Base-by-base conservation (phyloP, 2,888 invertebrate genomes). In the Diabrotica balteata region DNA sequence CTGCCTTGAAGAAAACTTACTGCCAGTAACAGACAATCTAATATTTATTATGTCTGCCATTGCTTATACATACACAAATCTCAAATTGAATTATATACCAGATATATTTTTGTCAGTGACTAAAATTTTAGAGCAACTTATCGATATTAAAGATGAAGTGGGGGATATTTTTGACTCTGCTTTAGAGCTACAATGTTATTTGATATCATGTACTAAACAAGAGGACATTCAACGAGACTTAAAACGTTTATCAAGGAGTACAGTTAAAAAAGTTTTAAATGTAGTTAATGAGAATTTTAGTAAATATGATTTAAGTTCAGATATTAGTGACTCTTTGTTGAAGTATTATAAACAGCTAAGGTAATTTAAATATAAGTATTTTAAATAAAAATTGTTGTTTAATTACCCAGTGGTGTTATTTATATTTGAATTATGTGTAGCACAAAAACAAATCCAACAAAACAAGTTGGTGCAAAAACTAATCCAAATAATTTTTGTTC, bases 141-240 rank as follows among this genome's bases (percentile, higher is more conserved):
- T 72, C 52, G 69, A 72, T 9, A 68, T 70, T 46, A 70, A 70
- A 68, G 71, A 71, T 17, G 76, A 78, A 22, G 68, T 75, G 58
- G n/a, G 49, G 8, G 75, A 76, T 58, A 69, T 75, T 62, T 76
- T 73, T 58, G 74, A 76, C 7, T 60, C 74, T 59, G 66, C 68
- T 52, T 54, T 77, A 55, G 80, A 81, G 71, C 65, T 82, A n/a
- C 67, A 75, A 57, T 76, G 77, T 62, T 80, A 75, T 74, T 70
- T 80, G 58, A 73, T 80, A 50, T 75, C 72, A 52, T 68, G 72
- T 44, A 73, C 74, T 7, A 66, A 69, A 32, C 57, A 71, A 47
- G 65, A 74, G 9, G 55, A 68, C 63, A 52, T 79, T 32, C 72
- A 65, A 50, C 66, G 50, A 64, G 76, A 77, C 70, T 73, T 79